Conservation (phyloP, 2,113 vertebrate species). For the Zosterops pallidus region DNA sequence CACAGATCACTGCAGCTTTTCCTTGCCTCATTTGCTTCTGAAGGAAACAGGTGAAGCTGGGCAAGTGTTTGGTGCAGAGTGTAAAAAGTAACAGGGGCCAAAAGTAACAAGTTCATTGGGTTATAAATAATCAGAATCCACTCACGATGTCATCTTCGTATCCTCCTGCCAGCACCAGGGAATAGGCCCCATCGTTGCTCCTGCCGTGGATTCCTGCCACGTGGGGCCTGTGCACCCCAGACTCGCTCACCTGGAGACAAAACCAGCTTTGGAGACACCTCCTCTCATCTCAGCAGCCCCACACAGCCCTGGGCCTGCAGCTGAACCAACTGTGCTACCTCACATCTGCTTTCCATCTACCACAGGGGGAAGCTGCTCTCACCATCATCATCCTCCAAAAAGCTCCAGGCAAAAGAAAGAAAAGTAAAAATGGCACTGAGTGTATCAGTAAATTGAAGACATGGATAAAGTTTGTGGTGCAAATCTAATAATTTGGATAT, state of each 20-base stretch:
- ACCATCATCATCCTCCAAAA: not conserved
- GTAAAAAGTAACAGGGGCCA: not conserved
- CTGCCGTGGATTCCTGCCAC: slow-evolving; percentile 95
- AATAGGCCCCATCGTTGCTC: slow-evolving; percentile 94
- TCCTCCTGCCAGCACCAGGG: slow-evolving; percentile 92
- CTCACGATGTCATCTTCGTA: slow-evolving; percentile 96
- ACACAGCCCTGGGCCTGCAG: fast-evolving
- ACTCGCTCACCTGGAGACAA: slow-evolving; percentile 87
- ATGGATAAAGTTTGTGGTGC: not conserved
- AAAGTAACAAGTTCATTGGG: not conserved
- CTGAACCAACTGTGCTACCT: fast-evolving
- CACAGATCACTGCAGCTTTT: not conserved
- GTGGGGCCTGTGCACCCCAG: slow-evolving; percentile 91
- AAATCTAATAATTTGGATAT: not conserved
- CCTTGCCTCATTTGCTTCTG: not conserved
- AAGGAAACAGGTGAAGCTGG: not conserved
- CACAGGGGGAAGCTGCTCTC: not conserved
- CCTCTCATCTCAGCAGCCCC: not conserved
- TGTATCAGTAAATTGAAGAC: not conserved
- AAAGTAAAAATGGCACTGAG: not conserved
- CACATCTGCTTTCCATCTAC: fast-evolving
- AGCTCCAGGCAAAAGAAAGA: not conserved
- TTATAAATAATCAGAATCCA: not conserved
- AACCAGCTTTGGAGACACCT: not conserved
- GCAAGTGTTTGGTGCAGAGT: fast-evolving